Conservation (phyloP, 53 echinoderm and acorn worm genomes). For the Temnopleurus reevesii region DNA sequence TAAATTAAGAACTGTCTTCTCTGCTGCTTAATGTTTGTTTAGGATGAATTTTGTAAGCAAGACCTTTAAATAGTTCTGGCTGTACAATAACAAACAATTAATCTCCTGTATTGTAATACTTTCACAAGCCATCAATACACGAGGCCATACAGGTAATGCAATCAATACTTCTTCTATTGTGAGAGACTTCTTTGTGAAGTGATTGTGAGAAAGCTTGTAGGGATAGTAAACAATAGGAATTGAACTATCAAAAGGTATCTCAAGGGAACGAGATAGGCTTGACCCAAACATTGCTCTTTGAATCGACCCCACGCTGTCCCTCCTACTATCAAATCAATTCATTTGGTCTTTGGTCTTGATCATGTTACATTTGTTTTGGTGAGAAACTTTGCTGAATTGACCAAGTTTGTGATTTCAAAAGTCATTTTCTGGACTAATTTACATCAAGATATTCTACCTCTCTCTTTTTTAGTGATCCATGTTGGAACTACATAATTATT, state of each 20-base stretch:
- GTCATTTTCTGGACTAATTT: too few relatives aligned
- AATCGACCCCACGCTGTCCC: not conserved
- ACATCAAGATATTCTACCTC: too few relatives aligned
- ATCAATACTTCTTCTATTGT: slow-evolving; percentile 6
- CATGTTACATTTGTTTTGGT: too few relatives aligned
- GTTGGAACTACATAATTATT: too few relatives aligned
- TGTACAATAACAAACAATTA: not conserved
- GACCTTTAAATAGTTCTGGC: not conserved
- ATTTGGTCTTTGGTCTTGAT: too few relatives aligned
- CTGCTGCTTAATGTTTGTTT: too few relatives aligned
- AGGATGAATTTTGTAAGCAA: too few relatives aligned
- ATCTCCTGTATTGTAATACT: not conserved
- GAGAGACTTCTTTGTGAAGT: not conserved
- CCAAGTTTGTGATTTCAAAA: too few relatives aligned
- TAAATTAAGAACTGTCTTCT: too few relatives aligned
- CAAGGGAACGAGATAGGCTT: not conserved
- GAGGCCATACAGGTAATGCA: not conserved
- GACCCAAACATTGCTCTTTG: not conserved
- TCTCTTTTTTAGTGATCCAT: too few relatives aligned
- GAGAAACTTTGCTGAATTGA: too few relatives aligned
- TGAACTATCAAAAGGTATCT: not conserved
- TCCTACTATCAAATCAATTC: not conserved
- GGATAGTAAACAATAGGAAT: not conserved
- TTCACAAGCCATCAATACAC: not conserved
- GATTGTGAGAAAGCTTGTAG: not conserved